These are phyloP conservation scores for Rhincodon typus DNA, from an alignment of 2,797 vertebrate genomes.

Conservation along the genomic window DNA sequence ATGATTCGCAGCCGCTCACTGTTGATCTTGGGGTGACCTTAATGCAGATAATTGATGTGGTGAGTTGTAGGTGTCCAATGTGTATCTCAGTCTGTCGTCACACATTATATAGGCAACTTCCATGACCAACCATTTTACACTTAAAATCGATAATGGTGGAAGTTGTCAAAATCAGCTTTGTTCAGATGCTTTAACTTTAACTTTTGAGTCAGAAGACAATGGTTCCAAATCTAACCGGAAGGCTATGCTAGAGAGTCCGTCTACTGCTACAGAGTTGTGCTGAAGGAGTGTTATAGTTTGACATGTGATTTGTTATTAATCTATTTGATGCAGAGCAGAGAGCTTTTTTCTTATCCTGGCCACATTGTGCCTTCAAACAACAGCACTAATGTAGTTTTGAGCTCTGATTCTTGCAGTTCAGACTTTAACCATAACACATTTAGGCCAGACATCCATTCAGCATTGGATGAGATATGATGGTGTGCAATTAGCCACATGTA, in stretches of 20 bases:
- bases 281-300: not conserved
- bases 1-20: conserved; percentile 73
- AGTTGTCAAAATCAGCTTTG: not conserved
- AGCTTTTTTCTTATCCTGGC: not conserved
- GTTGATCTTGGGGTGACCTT: conserved; percentile 78
- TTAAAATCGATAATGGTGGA: not conserved
- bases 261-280: not conserved
- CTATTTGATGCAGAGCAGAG: not conserved
- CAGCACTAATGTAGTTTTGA: not conserved
- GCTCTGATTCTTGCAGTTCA: not conserved
- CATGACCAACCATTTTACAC: too few species aligned
- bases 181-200: not conserved
- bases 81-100: too few species aligned
- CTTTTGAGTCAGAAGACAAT: not conserved
- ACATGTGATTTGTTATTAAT: not conserved
- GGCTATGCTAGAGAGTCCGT: not conserved
- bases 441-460: not conserved
- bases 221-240: not conserved
- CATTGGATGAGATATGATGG: not conserved
- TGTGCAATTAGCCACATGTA: not conserved
- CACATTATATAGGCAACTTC: not conserved
- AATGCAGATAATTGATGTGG: conserved; percentile 86
- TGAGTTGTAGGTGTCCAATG: too few species aligned
- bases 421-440: not conserved
- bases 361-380: not conserved